These are phyloP conservation scores for Sardina pilchardus DNA, from an alignment of 2,113 vertebrate genomes.

Conservation along the genomic window DNA sequence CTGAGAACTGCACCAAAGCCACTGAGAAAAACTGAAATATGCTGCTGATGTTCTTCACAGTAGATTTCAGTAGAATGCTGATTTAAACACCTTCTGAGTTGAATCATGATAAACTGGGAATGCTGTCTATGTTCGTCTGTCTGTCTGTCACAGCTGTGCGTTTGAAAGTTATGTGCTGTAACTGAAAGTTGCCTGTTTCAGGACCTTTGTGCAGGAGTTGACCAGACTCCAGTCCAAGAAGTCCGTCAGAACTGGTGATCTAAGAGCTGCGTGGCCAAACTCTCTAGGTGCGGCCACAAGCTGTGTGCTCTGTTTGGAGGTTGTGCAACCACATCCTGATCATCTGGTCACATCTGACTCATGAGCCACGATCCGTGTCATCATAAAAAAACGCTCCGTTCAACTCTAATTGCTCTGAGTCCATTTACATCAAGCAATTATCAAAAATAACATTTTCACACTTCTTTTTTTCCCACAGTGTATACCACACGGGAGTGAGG, in stretches of 20 bases:
- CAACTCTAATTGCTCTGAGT: not conserved
- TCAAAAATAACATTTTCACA: too few relatives aligned
- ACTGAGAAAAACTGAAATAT: too few relatives aligned
- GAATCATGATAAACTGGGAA: not conserved
- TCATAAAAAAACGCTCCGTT: not conserved
- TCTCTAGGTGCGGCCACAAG: not conserved
- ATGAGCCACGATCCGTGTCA: not conserved
- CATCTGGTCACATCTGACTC: not conserved
- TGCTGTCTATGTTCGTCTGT: not conserved
- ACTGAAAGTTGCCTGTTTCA: not conserved
- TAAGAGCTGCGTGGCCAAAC: not conserved
- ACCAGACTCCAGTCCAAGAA: not conserved
- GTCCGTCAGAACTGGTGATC: not conserved
- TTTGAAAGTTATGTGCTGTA: not conserved
- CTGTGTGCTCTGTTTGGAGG: not conserved
- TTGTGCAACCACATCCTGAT: constrained; percentile 4
- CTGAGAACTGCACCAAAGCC: too few relatives aligned
- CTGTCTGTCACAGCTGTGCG: not conserved
- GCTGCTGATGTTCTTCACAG: too few relatives aligned
- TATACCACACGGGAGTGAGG: too few relatives aligned
- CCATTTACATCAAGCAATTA: not conserved
- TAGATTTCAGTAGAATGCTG: not conserved
- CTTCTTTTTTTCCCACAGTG: too few relatives aligned
- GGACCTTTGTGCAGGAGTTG: not conserved
- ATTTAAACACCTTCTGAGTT: not conserved